These are phyloP conservation scores for Epizoanthus rinbou DNA, from an alignment of 92 coral and sea anemone genomes.

Conservation along the genomic window DNA sequence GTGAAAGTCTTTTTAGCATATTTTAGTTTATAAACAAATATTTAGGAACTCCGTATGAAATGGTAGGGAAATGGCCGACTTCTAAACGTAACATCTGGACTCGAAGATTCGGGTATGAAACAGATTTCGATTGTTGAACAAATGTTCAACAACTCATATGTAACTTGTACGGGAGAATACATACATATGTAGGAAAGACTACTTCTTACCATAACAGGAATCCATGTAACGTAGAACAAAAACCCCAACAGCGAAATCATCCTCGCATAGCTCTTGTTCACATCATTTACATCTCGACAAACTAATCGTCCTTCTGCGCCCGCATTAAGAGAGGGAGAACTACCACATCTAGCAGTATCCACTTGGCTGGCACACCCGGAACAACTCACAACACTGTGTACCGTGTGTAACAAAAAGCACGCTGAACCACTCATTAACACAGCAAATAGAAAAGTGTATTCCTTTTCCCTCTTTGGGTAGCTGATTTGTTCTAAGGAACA, in stretches of 20 bases:
- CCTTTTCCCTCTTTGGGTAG: constrained; percentile 70
- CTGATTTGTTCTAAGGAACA: constrained; percentile 80
- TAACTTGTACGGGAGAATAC: neutral
- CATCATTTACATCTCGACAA: constrained; percentile 12
- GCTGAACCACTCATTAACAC: constrained; percentile 85
- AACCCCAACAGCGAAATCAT: constrained; percentile 76
- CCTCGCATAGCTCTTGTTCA: constrained; percentile 67
- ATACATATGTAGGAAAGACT: neutral
- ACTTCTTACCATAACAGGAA: constrained; percentile 82
- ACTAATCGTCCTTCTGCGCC: neutral
- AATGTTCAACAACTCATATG: too few relatives aligned
- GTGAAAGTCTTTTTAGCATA: neutral
- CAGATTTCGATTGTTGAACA: constrained; percentile 1
- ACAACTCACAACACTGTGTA: constrained; percentile 72
- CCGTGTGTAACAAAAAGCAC: constrained; percentile 72
- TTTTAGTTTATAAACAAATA: neutral
- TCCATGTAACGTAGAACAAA: constrained; percentile 75
- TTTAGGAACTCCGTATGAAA: neutral
- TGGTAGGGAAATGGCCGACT: neutral
- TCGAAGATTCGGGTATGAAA: neutral
- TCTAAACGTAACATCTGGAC: neutral
- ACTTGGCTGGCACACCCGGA: constrained; percentile 42
- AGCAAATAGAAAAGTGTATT: constrained; percentile 82
- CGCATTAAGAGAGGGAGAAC: neutral
- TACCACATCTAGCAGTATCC: neutral